Evolutionary conservation across 1,140 invertebrate genomes (phyloP).

Genomic region (Hypothenemus hampei): DNA sequence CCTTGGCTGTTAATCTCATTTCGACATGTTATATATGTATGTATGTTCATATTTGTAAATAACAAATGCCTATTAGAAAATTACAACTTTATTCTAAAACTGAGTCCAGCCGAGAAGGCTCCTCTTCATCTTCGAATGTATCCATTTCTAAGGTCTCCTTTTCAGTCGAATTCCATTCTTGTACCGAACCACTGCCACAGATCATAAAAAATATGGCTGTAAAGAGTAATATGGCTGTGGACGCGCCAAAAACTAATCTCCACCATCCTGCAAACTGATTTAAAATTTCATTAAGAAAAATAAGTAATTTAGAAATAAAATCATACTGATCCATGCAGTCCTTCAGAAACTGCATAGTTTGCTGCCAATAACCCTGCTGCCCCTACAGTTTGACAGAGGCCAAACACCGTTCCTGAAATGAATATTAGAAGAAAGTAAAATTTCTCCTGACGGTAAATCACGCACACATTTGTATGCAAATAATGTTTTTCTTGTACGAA

Average conservation of each 20-base stretch:
- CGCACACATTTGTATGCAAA: no score
- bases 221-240: constrained; percentile 50
- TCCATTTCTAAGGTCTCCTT: constrained; percentile 38
- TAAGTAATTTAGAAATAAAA: constrained; percentile 4
- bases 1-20: constrained; percentile 3
- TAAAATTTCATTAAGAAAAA: not conserved
- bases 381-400: constrained; percentile 54
- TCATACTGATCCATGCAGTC: constrained; percentile 54
- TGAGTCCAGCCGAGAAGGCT: constrained; percentile 42
- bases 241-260: constrained; percentile 54
- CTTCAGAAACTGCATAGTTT: constrained; percentile 57
- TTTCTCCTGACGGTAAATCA: not conserved
- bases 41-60: not conserved
- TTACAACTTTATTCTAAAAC: constrained; percentile 37
- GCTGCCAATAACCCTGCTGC: constrained; percentile 54
- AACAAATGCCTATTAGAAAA: not conserved
- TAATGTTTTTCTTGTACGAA: no score
- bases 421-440: not conserved
- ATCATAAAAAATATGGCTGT: constrained; percentile 54
- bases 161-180: constrained; percentile 50
- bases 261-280: constrained; percentile 53
- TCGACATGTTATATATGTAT: not conserved
- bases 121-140: constrained; percentile 38
- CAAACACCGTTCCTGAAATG: constrained; percentile 52
- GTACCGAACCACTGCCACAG: constrained; percentile 53